Evolutionary conservation across 1,140 invertebrate genomes (phyloP), one percentile per base, ranked within the genome.

Genomic region (Eufriesea mexicana): DNA sequence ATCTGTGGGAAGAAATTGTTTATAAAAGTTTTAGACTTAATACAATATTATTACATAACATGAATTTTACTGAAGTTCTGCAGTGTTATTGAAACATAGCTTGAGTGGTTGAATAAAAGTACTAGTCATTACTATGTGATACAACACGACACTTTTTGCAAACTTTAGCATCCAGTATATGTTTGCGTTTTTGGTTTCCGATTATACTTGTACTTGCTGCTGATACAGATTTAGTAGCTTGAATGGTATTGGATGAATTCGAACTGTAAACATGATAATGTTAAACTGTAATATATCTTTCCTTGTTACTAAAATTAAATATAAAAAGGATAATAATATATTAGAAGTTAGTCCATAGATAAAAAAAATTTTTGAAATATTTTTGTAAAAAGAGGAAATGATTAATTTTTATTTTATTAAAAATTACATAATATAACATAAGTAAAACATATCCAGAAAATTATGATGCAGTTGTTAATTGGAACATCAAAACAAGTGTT

Each of bases 131-230:
- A 88, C 84, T 92, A 89, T 84, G 57, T 18, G 88, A 73, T 73
- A 86, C 86, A 64, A 84, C 70, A 80, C 91, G 91, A 84, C 93
- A 92, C 77, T 93, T 94, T 73, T 89, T 90, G 64, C 67, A 91
- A 67, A 82, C 82, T 79, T 93, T 88, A 67, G 64, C 70, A 64
- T 86, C 90, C 7, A 91, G 92, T 75, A 90, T 92, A 79, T 90
- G 92, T 74, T 93, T 92, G n/a, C 93, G 92, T 89, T 94, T 94
- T 67, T 92, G 88, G 47, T 77, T 83, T 54, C 64, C 47, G 70
- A 61, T 42, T 70, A 35, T 35, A 54, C 8, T 70, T n/a, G 81
- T 18, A 54, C 66, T 23, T 47, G 51, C 12, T 59, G 79, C 14
- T 28, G 59, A 28, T 51, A 47, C 14, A 55, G 66, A 23, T 45